Evolutionary conservation across 2,888 invertebrate genomes (phyloP).

Genomic region (Lumbricus terrestris): DNA sequence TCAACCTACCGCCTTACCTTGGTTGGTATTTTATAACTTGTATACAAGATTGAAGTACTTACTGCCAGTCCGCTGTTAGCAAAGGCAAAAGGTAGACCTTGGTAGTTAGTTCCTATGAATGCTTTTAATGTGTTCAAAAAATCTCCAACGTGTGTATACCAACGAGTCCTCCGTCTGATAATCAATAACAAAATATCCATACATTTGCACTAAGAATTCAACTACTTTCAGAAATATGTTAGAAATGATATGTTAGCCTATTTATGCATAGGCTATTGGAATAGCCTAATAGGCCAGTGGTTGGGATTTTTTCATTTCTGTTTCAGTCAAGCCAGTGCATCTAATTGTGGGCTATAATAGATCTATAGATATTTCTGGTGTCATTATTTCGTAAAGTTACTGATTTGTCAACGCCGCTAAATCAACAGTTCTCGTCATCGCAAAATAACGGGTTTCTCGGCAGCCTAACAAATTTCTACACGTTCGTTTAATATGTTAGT

Average conservation of each 20-base stretch:
- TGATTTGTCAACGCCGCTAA: background rate
- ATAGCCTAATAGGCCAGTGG: too few species aligned
- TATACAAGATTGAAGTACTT: slow-evolving; percentile 31
- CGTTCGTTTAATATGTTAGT: background rate
- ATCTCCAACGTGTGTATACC: slow-evolving; percentile 44
- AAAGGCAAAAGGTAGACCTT: slow-evolving; percentile 55
- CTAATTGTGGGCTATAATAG: too few species aligned
- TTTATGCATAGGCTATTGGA: too few species aligned
- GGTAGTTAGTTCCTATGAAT: slow-evolving; percentile 57
- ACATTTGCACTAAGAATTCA: too few species aligned
- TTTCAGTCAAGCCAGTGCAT: too few species aligned
- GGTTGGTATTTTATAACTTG: background rate
- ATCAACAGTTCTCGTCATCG: background rate
- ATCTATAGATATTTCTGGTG: background rate
- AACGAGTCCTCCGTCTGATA: background rate
- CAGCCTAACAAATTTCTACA: background rate
- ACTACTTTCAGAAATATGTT: too few species aligned
- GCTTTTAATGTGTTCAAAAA: slow-evolving; percentile 58
- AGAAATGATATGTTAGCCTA: too few species aligned
- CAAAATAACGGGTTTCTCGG: background rate
- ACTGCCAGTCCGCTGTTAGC: slow-evolving; percentile 53
- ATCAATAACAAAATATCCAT: background rate
- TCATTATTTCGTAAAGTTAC: background rate
- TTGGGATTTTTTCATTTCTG: too few species aligned
- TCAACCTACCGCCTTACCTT: too few species aligned